Percentiles rank a stretch among this genome's conserved stretches.
phyloP scores from a whole-genome alignment of 2,888 invertebrate genomes.

The Leucophora obtusa region DNA sequence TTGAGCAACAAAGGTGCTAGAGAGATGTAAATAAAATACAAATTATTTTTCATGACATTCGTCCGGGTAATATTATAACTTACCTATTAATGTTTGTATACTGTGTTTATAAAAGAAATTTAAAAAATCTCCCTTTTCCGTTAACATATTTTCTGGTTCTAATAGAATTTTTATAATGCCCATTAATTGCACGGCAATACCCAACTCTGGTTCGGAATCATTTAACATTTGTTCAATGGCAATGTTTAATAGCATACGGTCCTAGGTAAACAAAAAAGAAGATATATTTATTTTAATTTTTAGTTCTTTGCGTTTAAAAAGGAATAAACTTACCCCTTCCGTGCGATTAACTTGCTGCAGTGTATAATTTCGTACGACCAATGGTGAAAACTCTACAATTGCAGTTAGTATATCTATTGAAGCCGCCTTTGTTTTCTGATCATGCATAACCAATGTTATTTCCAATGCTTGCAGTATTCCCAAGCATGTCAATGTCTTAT shows the following conservation, averaged over 20 bases:
- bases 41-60: background rate
- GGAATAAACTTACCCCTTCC: conserved; percentile 86
- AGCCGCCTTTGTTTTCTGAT: conserved; percentile 95
- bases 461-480: conserved; percentile 94
- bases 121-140: conserved; percentile 98
- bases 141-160: conserved; percentile 99
- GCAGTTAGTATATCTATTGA: conserved; percentile 99
- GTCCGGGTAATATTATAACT: conserved; percentile 69
- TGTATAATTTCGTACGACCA: conserved; percentile 97
- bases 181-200: conserved; percentile 97
- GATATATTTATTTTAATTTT: background rate
- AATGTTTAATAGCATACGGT: conserved; percentile 95
- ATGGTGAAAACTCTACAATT: conserved; percentile 98
- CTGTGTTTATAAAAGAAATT: conserved; percentile 99
- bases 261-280: conserved; percentile 80
- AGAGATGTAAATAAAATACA: conserved; percentile 12
- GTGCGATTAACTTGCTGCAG: conserved; percentile 91
- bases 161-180: conserved; percentile 94
- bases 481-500: conserved; percentile 93
- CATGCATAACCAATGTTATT: conserved; percentile 93
- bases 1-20: conserved; percentile 95
- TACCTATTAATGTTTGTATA: conserved; percentile 96
- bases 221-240: conserved; percentile 99
- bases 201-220: conserved; percentile 97
- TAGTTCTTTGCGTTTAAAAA: background rate